Percentiles rank a stretch among this genome's conserved stretches.
These are phyloP conservation scores for Folsomia candida DNA, from an alignment of 2,888 invertebrate species.

Conservation along the genomic window DNA sequence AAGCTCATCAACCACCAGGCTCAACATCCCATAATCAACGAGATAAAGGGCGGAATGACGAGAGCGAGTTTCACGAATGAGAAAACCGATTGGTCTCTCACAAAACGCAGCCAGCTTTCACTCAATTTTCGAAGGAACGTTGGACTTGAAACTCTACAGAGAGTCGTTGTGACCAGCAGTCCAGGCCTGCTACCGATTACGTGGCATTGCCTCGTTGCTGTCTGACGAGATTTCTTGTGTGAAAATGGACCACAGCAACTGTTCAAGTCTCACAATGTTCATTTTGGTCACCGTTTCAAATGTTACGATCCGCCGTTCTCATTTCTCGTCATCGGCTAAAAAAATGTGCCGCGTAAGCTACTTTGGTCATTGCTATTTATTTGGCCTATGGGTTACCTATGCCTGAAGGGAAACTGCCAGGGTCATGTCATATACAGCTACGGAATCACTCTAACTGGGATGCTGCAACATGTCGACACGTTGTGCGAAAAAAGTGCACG, in stretches of 20 bases:
- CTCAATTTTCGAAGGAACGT: not conserved
- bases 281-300: slow-evolving; percentile 9
- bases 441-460: too few relatives aligned
- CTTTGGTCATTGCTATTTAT: too few relatives aligned
- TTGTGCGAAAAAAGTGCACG: too few relatives aligned
- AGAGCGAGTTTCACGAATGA: not conserved
- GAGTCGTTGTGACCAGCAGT: slow-evolving; percentile 13
- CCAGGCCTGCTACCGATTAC: slow-evolving; percentile 13
- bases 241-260: not conserved
- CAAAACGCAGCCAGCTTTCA: not conserved
- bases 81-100: slow-evolving; percentile 1
- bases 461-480: too few relatives aligned
- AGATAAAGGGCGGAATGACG: too few relatives aligned
- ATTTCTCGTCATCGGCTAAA: not conserved
- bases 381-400: too few relatives aligned
- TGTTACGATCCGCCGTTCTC: not conserved
- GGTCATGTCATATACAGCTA: too few relatives aligned
- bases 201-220: slow-evolving; percentile 6
- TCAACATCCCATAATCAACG: slow-evolving; percentile 6
- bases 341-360: slow-evolving; percentile 13
- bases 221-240: slow-evolving; percentile 14
- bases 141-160: slow-evolving; percentile 7
- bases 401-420: too few relatives aligned
- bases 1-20: not conserved
- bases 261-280: slow-evolving; percentile 11